A percentile compares a stretch with the other conserved stretches of the same genome.
Conservation (phyloP, 2,797 vertebrate species). For the Helostoma temminkii region DNA sequence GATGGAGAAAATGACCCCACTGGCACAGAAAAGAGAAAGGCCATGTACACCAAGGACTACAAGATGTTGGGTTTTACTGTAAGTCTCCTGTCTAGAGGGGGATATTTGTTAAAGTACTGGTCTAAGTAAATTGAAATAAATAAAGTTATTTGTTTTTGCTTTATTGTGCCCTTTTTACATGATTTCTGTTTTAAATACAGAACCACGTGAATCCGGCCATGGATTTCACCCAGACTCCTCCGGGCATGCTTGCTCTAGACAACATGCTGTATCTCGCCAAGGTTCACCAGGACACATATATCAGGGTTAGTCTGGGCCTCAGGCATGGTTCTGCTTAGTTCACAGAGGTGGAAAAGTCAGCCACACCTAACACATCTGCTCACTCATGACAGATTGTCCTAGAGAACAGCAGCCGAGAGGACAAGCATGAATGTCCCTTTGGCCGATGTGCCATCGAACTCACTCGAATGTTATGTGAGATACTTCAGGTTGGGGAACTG, state of each 20-base stretch:
- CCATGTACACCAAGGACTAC: conserved; percentile 98
- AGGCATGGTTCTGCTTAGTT: background rate
- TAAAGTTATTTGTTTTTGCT: background rate
- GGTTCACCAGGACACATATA: conserved; percentile 96
- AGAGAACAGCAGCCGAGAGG: conserved; percentile 98
- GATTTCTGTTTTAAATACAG: conserved; percentile 72
- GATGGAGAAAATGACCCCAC: conserved; percentile 93
- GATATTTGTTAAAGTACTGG: background rate
- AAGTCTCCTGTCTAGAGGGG: conserved; percentile 54
- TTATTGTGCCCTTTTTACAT: background rate
- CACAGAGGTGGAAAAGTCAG: background rate
- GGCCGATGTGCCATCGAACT: conserved; percentile 98
- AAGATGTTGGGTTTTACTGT: conserved; percentile 98
- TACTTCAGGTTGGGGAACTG: conserved; percentile 96
- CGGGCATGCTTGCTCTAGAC: conserved; percentile 97
- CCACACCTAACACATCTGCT: conserved; percentile 14
- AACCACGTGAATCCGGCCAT: conserved; percentile 96
- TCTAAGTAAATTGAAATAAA: background rate
- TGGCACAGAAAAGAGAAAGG: conserved; percentile 95
- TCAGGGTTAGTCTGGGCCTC: conserved; percentile 85
- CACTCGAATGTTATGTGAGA: conserved; percentile 96
- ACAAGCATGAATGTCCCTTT: conserved; percentile 98
- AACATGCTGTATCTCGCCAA: conserved; percentile 98
- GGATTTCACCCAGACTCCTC: conserved; percentile 98
- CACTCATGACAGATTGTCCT: conserved; percentile 84